Percentiles rank a stretch among this genome's conserved stretches.
These are phyloP conservation scores for Aepyceros melampus DNA, from an alignment of 2,113 vertebrate genomes.

Conservation along the genomic window DNA sequence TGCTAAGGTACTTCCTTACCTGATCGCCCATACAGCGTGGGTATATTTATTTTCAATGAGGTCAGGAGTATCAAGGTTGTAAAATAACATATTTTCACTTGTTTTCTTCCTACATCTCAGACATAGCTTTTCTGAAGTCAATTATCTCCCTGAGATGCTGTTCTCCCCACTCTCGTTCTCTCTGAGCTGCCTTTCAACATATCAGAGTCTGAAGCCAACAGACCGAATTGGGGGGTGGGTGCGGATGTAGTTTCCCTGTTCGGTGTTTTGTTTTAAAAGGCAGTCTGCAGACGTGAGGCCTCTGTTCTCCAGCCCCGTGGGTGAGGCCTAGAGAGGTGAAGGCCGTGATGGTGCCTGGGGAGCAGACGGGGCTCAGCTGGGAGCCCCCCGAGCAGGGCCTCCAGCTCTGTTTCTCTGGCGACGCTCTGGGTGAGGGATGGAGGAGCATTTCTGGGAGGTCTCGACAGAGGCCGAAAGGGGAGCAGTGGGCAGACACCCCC, in stretches of 20 bases:
- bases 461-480: fast-evolving
- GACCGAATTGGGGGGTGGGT: background rate
- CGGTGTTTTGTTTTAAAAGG: background rate
- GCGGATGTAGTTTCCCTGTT: background rate
- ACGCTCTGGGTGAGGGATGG: background rate
- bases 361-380: fast-evolving
- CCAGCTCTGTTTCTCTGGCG: fast-evolving
- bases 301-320: fast-evolving
- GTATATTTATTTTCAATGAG: conserved; percentile 78
- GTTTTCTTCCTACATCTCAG: conserved; percentile 76
- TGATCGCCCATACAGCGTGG: background rate
- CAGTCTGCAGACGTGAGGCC: fast-evolving
- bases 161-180: background rate
- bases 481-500: fast-evolving
- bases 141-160: conserved; percentile 68
- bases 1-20: background rate
- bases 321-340: too few relatives aligned
- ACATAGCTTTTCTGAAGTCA: conserved; percentile 70
- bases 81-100: conserved; percentile 82
- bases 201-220: background rate
- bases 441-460: background rate
- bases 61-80: conserved; percentile 83
- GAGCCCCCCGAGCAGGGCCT: fast-evolving
- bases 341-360: too few relatives aligned
- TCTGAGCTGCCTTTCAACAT: background rate